Base-by-base conservation (phyloP, 2,113 vertebrate genomes). In the Notiomystis cincta region DNA sequence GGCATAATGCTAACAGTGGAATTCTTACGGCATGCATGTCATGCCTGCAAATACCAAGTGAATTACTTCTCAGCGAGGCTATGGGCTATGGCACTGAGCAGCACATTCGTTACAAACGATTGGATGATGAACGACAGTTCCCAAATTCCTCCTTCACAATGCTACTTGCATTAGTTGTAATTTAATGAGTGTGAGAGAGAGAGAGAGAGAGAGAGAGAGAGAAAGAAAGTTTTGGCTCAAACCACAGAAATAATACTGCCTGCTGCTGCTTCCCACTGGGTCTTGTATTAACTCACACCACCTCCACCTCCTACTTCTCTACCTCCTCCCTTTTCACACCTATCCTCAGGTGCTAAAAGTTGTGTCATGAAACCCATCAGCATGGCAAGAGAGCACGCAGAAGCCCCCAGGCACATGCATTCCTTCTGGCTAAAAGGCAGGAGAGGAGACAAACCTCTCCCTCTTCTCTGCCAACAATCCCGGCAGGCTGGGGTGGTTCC, bases 81-180 rank as follows among this genome's bases (percentile, higher is more conserved):
- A 95, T 64, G 91, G 82, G 90, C 95, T 94, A 94, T 65, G 90
- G 88, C 96, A 97, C 90, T 38, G 86, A 94, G 89, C 80, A 96
- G 88, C 93, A 89, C 69, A 95, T 92, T 96, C 11, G 86, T 96
- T 96, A 94, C 88, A 83, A 97, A 80, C 2, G 31, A 92, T 0
- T 96, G 95, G 76, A 96, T 93, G 92, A 97, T 93, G 93, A 96
- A 97, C 76, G 85, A 96, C 96, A 95, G 92, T 67, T 94, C 95
- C 93, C 92, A 92, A 96, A 96, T 96, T 96, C 92, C 96, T 96
- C 93, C 92, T 96, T 96, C 93, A 96, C 95, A 96, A 93, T 89
- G 85, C 90, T 94, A 92, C 92, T 96, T 95, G 90, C 93, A 90
- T 93, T 97, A 94, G 95, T 58, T 92, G 82, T 85, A 97, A 97